Base-by-base conservation (phyloP, 2,797 vertebrate genomes). In the Mionectes olivaceus region DNA sequence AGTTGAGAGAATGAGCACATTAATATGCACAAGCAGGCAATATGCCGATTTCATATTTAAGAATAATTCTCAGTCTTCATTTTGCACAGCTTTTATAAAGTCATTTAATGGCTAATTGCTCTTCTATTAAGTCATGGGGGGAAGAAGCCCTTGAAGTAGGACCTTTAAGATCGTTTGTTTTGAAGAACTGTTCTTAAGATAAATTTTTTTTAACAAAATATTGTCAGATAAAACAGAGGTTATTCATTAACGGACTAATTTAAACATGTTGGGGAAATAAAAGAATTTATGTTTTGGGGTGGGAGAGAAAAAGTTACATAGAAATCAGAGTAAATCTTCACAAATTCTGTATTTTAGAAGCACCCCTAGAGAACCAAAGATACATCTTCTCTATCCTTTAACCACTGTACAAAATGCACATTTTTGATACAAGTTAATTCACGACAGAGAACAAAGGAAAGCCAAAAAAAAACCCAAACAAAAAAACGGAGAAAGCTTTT, bases 361-460 rank as follows among this genome's bases (percentile, higher is more conserved):
- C 19, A 68, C 23, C 30, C n/a, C 41, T 63, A 37, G 23, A 50
- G 35, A 92, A 87, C 35, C 43, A 33, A 41, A 87, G 63, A 76
- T 41, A 71, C 7, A 43, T 80, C 53, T 49, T 15, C 53, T 86
- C 65, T 87, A 56, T 35, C 24, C 53, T 92, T 93, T 52, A 92
- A 69, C 90, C 49, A 92, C 97, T 97, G 93, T 93, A 97, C 96
- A 96, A 95, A 96, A 97, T 85, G 95, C 59, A 95, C 84, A 76
- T 52, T 83, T 94, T 85, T 39, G 86, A 93, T 43, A 87, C 59
- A 94, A 92, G 83, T 89, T 77, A 83, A 94, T 27, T 81, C 41
- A 90, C 28, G 87, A 93, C 47, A 94, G 55, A 85, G 47, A 78
- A 90, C 35, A 63, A 30, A 84, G 33, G 19, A 88, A 84, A 89